Base-by-base conservation (phyloP, 2,113 vertebrate species). In the Meles meles region DNA sequence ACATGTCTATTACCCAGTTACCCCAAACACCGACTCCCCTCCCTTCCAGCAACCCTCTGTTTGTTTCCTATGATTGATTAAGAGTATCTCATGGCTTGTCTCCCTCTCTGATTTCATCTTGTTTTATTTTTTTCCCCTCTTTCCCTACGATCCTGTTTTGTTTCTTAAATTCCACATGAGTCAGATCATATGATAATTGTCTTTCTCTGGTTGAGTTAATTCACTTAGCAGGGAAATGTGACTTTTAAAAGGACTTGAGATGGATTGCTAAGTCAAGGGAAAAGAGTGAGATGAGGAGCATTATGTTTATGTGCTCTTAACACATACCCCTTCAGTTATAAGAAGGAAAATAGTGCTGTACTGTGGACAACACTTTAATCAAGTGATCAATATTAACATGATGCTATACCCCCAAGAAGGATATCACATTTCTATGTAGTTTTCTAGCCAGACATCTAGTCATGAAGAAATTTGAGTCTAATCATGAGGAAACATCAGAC, bases 231-330 rank as follows among this genome's bases (percentile, higher is more conserved):
- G 15, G n/a, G 10, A 88, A 86, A 84, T 61, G 69, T 17, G n/a
- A 37, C n/a, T 97, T 95, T 80, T 29, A 94, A 96, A 86, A 80
- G 34, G n/a, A 94, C 82, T 42, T 14, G 17, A 90, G 81, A 47
- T 23, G 72, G 44, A 92, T 6, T 8, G 47, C 21, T 80, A 27
- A 59, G n/a, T 74, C 18, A 76, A 39, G 18, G 47, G 29, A 7
- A 67, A 65, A 81, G 3, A 81, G 18, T 74, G 47, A n/a, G n/a
- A 55, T 67, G 71, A 90, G 21, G 13, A 44, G 12, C 27, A 21
- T 31, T 55, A 52, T 29, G 27, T 47, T 93, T 49, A 34, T 21
- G 2, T 49, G 47, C 31, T 55, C 29, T 69, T 83, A 42, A 59
- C 2, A 25, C 18, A 65, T 9, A 9, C 42, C 25, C 12, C 4